These are phyloP conservation scores for Pyxicephalus adspersus DNA, from an alignment of 2,113 vertebrate species.

Conservation along the genomic window DNA sequence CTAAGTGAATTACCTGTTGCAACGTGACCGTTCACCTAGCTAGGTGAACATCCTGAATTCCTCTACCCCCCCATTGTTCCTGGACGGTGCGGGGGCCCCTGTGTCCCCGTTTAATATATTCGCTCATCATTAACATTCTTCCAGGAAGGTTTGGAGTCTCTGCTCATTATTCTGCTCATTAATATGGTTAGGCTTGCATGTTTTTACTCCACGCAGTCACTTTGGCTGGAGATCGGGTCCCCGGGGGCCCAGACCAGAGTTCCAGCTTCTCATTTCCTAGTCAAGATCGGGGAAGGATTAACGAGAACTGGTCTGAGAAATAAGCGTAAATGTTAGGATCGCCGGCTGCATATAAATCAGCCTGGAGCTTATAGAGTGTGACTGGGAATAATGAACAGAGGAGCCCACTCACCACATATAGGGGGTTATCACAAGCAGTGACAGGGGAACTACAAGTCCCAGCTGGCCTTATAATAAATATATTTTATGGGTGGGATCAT, in stretches of 20 bases:
- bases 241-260: not conserved
- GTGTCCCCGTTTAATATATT: slow-evolving; percentile 5
- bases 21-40: too few species aligned
- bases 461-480: too few species aligned
- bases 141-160: slow-evolving; percentile 5
- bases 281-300: slow-evolving; percentile 43
- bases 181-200: slow-evolving; percentile 17
- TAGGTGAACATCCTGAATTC: too few species aligned
- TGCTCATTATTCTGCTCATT: slow-evolving; percentile 39
- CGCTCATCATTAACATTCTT: slow-evolving; percentile 31
- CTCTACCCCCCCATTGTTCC: too few species aligned
- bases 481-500: too few species aligned
- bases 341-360: slow-evolving; percentile 39
- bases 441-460: too few species aligned
- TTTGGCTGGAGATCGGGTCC: slow-evolving; percentile 15
- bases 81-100: too few species aligned
- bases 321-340: slow-evolving; percentile 38
- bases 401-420: not conserved
- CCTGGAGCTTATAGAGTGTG: not conserved
- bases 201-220: slow-evolving; percentile 25
- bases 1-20: too few species aligned
- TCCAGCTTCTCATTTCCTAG: slow-evolving; percentile 40
- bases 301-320: slow-evolving; percentile 33
- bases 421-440: too few species aligned
- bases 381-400: slow-evolving; percentile 30